Evolutionary conservation across 2,113 vertebrate species (phyloP).

Genomic region (Alaudala cheleensis): DNA sequence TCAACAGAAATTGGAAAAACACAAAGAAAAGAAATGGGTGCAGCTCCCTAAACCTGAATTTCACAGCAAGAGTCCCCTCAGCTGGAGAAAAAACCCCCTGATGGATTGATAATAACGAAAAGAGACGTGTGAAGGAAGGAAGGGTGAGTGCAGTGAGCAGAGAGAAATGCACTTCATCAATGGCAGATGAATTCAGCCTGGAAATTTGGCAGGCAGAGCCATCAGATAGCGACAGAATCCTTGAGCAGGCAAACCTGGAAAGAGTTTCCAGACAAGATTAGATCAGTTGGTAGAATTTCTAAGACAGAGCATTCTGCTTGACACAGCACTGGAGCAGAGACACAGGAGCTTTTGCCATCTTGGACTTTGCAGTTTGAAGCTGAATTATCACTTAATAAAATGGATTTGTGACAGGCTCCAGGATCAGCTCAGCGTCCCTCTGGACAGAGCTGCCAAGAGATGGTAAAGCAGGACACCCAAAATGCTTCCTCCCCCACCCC

Average conservation of each 20-base stretch:
- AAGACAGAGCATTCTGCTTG: conserved; percentile 12
- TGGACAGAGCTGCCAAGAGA: background rate
- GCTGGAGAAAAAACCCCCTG: background rate
- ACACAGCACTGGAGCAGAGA: background rate
- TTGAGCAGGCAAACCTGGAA: conserved; percentile 41
- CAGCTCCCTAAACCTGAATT: background rate
- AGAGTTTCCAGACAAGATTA: conserved; percentile 26
- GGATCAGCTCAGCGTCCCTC: background rate
- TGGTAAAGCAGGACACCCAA: background rate
- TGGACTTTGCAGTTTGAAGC: background rate
- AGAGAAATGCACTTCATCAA: conserved; percentile 22
- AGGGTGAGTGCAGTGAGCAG: background rate
- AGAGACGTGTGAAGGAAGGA: background rate
- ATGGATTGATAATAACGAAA: background rate
- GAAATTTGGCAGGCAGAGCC: conserved; percentile 53
- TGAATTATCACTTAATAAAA: background rate
- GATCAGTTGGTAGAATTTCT: conserved; percentile 13
- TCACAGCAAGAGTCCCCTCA: background rate
- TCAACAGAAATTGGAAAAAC: background rate
- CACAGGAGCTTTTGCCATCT: background rate
- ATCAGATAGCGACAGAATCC: conserved; percentile 41
- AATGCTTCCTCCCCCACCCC: background rate
- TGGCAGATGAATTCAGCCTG: conserved; percentile 1
- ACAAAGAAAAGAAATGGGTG: background rate
- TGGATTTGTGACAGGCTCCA: background rate